These are phyloP conservation scores for Littorina saxatilis DNA, from an alignment of 1,140 invertebrate genomes.

Conservation along the genomic window DNA sequence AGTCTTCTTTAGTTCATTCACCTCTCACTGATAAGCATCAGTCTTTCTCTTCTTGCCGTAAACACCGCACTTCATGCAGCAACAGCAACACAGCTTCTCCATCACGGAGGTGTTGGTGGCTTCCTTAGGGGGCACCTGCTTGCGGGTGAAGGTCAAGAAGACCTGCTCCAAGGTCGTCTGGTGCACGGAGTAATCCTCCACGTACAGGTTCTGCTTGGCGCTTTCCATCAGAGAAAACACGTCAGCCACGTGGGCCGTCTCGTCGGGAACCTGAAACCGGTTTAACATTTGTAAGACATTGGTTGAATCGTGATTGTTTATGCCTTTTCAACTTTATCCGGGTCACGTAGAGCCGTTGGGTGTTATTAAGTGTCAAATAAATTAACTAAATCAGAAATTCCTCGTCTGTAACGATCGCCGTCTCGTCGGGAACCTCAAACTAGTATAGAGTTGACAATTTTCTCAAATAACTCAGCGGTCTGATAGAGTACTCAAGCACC, in stretches of 20 bases:
- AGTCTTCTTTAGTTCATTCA: not conserved
- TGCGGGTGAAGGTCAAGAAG: slow-evolving; percentile 75
- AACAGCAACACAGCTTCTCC: slow-evolving; percentile 13
- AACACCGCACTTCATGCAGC: not conserved
- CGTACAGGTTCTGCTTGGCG: slow-evolving; percentile 77
- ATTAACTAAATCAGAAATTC: no score
- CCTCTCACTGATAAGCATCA: not conserved
- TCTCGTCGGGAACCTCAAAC: no score
- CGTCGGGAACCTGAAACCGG: slow-evolving; percentile 56
- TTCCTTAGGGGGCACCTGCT: slow-evolving; percentile 69
- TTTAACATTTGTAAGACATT: no score
- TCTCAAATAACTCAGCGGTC: no score
- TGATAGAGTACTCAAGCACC: no score
- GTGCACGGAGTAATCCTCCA: slow-evolving; percentile 85
- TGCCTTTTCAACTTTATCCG: no score
- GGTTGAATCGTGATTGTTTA: no score
- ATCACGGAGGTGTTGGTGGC: not conserved
- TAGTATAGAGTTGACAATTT: no score
- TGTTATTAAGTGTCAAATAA: no score
- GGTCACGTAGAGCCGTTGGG: no score
- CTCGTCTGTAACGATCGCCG: no score
- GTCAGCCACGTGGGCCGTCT: slow-evolving; percentile 78
- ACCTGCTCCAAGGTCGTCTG: slow-evolving; percentile 88
- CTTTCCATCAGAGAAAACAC: slow-evolving; percentile 81
- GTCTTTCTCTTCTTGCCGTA: not conserved